phyloP scores from a whole-genome alignment of 30 jellyfish, hydroid and myxozoan genomes.

The Catostylus mosaicus region DNA sequence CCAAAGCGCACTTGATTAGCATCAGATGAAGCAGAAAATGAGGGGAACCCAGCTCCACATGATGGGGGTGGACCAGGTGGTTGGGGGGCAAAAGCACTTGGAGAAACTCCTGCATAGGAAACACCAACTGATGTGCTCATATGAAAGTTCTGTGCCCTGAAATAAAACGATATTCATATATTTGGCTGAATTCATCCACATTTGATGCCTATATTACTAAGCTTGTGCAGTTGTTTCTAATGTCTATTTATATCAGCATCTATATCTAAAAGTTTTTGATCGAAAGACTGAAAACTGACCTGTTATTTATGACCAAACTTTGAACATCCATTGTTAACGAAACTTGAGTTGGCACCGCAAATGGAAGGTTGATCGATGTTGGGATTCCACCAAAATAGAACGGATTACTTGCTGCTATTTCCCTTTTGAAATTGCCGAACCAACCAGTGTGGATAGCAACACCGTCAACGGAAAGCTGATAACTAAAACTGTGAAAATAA shows the following conservation, averaged over 20 bases:
- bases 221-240: too few relatives aligned
- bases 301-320: constrained; percentile 60
- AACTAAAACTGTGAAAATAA: constrained; percentile 31
- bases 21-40: constrained; percentile 54
- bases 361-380: constrained; percentile 45
- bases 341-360: constrained; percentile 68
- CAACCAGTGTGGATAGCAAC: constrained; percentile 81
- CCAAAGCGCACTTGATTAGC: constrained; percentile 82
- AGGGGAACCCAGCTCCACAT: constrained; percentile 95
- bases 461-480: constrained; percentile 84
- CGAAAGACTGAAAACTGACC: constrained; percentile 61
- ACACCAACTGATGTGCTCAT: constrained; percentile 83
- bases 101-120: constrained; percentile 92
- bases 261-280: too few relatives aligned
- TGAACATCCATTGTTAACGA: constrained; percentile 83
- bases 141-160: constrained; percentile 83
- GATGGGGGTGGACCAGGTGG: constrained; percentile 78
- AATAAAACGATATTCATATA: not conserved
- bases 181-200: not conserved
- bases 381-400: constrained; percentile 93
- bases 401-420: constrained; percentile 69
- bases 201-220: too few relatives aligned
- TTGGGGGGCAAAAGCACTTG: constrained; percentile 78
- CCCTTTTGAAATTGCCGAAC: constrained; percentile 83
- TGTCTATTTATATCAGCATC: too few relatives aligned